Evolutionary conservation across 2,113 vertebrate genomes (phyloP).

Genomic region (Nannospalax galili): DNA sequence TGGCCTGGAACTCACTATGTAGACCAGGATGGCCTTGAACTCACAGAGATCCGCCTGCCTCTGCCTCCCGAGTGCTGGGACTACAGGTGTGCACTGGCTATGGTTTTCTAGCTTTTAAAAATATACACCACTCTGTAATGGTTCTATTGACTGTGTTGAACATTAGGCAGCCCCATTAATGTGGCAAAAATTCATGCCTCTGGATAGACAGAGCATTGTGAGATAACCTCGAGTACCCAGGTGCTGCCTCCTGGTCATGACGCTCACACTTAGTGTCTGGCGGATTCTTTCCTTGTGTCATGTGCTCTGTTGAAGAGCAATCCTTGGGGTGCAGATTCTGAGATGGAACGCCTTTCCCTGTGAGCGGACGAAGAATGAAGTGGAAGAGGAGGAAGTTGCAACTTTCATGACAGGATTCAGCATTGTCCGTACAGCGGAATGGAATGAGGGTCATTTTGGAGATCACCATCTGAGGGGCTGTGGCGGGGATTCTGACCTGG

Average conservation of each 20-base stretch:
- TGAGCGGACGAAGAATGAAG: not conserved
- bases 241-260: not conserved
- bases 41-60: no score
- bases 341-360: not conserved
- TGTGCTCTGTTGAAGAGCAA: not conserved
- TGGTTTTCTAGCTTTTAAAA: not conserved
- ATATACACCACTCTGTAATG: not conserved
- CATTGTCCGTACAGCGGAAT: not conserved
- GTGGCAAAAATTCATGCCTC: not conserved
- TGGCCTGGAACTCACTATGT: no score
- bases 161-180: not conserved
- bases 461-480: not conserved
- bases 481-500: not conserved
- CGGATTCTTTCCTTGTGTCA: constrained; percentile 6
- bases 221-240: not conserved
- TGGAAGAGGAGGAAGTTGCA: not conserved
- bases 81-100: no score
- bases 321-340: not conserved
- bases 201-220: not conserved
- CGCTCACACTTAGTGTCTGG: not conserved
- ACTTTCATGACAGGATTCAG: not conserved
- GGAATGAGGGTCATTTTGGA: not conserved
- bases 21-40: no score
- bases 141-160: not conserved
- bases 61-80: no score